These are phyloP conservation scores for Andrena camellia DNA, from an alignment of 2,888 invertebrate species.

Conservation along the genomic window DNA sequence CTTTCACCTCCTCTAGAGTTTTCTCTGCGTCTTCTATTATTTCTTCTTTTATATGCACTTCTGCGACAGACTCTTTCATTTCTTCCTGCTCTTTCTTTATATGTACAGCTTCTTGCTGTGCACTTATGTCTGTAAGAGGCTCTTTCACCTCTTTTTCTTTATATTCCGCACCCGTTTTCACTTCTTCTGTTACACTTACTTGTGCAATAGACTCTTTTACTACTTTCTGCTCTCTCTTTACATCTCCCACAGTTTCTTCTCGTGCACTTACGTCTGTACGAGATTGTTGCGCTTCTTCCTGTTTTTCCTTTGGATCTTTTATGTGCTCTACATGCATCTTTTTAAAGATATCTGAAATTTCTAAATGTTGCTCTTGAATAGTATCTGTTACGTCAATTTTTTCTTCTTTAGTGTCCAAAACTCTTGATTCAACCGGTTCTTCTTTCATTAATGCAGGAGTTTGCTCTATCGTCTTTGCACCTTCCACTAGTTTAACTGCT, in stretches of 20 bases:
- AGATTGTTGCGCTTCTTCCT: background rate
- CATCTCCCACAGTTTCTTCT: background rate
- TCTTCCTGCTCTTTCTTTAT: background rate
- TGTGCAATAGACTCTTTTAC: background rate
- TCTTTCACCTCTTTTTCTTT: constrained; percentile 6
- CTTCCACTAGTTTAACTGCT: constrained; percentile 22
- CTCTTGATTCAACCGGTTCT: background rate
- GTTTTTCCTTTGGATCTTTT: background rate
- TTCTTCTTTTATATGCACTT: constrained; percentile 13
- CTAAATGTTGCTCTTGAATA: background rate
- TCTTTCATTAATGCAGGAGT: background rate
- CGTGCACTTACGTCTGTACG: background rate
- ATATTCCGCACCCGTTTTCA: background rate
- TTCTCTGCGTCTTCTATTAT: constrained; percentile 22
- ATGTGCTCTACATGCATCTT: background rate
- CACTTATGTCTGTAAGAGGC: background rate
- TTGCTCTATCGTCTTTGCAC: background rate
- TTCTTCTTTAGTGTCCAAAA: background rate
- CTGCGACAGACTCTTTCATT: background rate
- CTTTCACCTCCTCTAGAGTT: background rate
- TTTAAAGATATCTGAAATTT: no score
- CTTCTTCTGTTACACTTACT: background rate
- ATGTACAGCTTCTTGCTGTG: background rate
- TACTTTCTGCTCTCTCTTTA: background rate
- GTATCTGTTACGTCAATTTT: background rate